Base-by-base conservation (phyloP, 1,140 invertebrate species). In the Contarinia nasturtii region DNA sequence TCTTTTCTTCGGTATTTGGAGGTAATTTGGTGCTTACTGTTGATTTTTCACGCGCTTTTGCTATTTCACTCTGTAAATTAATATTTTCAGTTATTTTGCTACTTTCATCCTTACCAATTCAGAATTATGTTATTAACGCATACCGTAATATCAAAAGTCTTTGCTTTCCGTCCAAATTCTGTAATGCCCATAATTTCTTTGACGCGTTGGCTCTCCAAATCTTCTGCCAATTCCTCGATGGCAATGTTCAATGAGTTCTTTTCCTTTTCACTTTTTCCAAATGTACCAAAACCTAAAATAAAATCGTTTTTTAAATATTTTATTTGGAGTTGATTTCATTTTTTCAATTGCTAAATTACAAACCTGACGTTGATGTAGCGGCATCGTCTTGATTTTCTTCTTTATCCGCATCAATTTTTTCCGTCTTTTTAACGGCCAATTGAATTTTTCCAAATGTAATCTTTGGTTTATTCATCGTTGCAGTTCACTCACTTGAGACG, bases 101-200 rank as follows among this genome's bases (percentile, higher is more conserved):
- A n/a, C n/a, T n/a, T n/a, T n/a, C n/a, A n/a, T n/a, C n/a, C n/a
- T n/a, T n/a, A n/a, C n/a, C n/a, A n/a, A n/a, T n/a, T n/a, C n/a
- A n/a, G n/a, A n/a, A n/a, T n/a, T n/a, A n/a, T n/a, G n/a, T n/a
- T n/a, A n/a, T n/a, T n/a, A n/a, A n/a, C n/a, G n/a, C n/a, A n/a
- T n/a, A 72, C 72, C 54, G 78, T 68, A 2, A 86, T 68, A 54
- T 84, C 73, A 54, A 82, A 83, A 11, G 73, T 72, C 58, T 82
- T 81, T 1, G 80, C 80, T 55, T 83, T 84, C 51, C 82, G 82
- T 1, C 81, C 82, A 59, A 86, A 86, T 11, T 75, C 71, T 43
- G 74, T 73, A 45, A 84, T 79, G 1, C 82, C 82, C 80, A 84
- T 85, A 0, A 82, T 60, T 50, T 76, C 65, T 51, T 82, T 69